Conservation (phyloP, 2,797 vertebrate species). For the Paratrypauchen microcephalus region DNA sequence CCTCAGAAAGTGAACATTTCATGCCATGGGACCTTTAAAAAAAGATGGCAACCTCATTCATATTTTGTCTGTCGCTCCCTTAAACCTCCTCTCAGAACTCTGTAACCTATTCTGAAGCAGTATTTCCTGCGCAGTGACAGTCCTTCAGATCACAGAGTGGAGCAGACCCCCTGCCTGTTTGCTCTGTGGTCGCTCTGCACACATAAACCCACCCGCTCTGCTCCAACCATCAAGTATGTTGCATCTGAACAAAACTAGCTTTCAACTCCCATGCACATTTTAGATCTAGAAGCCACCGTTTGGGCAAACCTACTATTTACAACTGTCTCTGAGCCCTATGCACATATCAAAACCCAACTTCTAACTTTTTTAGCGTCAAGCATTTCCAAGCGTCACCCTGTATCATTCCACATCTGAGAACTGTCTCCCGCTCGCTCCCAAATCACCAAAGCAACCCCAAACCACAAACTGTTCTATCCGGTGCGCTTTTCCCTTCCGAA, state of each 20-base stretch:
- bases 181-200: slow-evolving; percentile 49
- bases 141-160: slow-evolving; percentile 22
- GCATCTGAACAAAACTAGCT: slow-evolving; percentile 35
- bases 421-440: slow-evolving; percentile 52
- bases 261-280: slow-evolving; percentile 70
- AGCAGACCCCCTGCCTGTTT: slow-evolving; percentile 47
- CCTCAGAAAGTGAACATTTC: no score
- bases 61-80: not conserved
- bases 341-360: slow-evolving; percentile 39
- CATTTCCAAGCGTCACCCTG: slow-evolving; percentile 11
- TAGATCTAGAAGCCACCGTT: slow-evolving; percentile 58
- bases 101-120: not conserved
- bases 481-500: slow-evolving; percentile 52
- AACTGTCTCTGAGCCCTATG: slow-evolving; percentile 48
- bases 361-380: slow-evolving; percentile 52
- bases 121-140: not conserved
- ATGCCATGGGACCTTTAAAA: no score
- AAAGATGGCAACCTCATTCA: not conserved
- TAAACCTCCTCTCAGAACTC: not conserved
- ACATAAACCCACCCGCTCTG: slow-evolving; percentile 53
- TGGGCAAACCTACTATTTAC: slow-evolving; percentile 68
- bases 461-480: slow-evolving; percentile 72
- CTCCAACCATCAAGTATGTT: slow-evolving; percentile 48
- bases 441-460: slow-evolving; percentile 74
- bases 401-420: slow-evolving; percentile 45